Base-by-base conservation (phyloP, 2,888 invertebrate genomes). In the Brassicogethes aeneus region DNA sequence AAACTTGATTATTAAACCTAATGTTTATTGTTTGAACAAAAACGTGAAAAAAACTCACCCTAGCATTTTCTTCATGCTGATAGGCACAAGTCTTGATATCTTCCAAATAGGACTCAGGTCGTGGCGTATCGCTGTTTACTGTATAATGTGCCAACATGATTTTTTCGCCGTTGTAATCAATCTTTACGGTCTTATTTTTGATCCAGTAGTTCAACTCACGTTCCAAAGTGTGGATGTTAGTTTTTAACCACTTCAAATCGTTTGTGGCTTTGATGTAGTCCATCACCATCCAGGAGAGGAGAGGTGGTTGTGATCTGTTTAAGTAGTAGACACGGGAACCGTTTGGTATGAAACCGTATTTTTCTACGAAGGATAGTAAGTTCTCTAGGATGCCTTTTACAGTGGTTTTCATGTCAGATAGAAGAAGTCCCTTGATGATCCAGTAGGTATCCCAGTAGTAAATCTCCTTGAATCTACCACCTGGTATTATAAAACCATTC, bases 371-470 rank as follows among this genome's bases (percentile, higher is more conserved):
- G 42, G 75, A 71, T 1, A 86, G 70, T 47, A 90, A 79, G 64
- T 91, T 91, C 47, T 77, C 75, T 14, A 91, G 73, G 73, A 90
- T 82, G 2, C 87, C 86, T 61, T 71, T 72, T 0, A 76, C 84
- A 0, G 88, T 89, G 10, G 72, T 68, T 8, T 71, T 62, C 89
- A 90, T 89, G 42, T 80, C 85, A 13, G 83, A 83, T 3, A 83
- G 70, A 2, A 91, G 68, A 2, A 90, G 68, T 0, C 90, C 90
- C 59, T 84, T 81, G 17, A 90, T 72, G 38, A 87, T 85, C 89
- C 90, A 91, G 62, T 83, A 91, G 0, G 87, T 80, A 57, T 91
- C 90, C 90, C 90, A 90, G 61, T 90, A 90, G 62, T 89, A 90
- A 44, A 81, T 72, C 58, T 84, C 84, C 55, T 72, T 68, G 70